Conservation (phyloP, 1,140 invertebrate genomes). For the Polypedilum vanderplanki region DNA sequence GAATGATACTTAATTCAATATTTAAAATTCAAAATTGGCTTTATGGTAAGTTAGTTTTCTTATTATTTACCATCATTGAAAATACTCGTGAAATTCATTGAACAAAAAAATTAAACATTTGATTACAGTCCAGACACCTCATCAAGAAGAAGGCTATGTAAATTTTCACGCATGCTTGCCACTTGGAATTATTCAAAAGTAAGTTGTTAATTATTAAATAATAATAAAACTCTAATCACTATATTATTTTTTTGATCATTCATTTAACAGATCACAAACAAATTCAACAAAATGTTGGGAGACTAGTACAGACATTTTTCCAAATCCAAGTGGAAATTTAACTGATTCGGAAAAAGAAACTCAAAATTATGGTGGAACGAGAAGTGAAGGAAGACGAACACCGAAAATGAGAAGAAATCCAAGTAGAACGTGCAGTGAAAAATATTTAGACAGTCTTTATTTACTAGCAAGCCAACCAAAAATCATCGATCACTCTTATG, state of each 20-base stretch:
- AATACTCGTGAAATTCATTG: too few relatives aligned
- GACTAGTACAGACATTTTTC: constrained; percentile 68
- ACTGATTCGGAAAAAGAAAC: constrained; percentile 63
- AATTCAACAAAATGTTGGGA: constrained; percentile 62
- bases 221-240: background rate
- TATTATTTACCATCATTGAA: too few relatives aligned
- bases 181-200: constrained; percentile 56
- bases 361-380: constrained; percentile 48
- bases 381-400: constrained; percentile 50
- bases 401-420: constrained; percentile 42
- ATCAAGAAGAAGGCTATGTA: constrained; percentile 70
- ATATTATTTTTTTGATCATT: background rate
- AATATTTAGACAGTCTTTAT: constrained; percentile 62
- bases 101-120: background rate
- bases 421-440: constrained; percentile 52
- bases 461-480: constrained; percentile 45
- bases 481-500: constrained; percentile 41
- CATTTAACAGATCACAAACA: constrained; percentile 40
- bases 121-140: constrained; percentile 62
- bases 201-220: background rate
- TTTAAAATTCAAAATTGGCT: constrained; percentile 77
- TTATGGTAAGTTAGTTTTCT: constrained; percentile 44
- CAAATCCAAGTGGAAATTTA: constrained; percentile 62
- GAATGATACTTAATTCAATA: constrained; percentile 76
- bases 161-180: constrained; percentile 66